Conservation (phyloP, 64 coral and sea anemone species). For the Stichodactyla mertensii region DNA sequence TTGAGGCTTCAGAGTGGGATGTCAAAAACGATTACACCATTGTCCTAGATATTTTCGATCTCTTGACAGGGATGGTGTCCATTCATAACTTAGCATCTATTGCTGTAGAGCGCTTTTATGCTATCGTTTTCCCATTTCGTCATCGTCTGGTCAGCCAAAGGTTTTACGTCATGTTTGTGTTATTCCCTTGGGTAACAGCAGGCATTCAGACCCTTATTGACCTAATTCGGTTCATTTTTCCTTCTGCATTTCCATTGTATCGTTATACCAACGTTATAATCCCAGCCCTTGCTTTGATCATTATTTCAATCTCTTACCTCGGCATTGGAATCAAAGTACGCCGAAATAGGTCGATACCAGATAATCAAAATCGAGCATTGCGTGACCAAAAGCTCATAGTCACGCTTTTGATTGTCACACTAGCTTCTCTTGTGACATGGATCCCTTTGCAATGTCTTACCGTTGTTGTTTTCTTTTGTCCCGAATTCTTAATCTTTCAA, state of each 20-base stretch:
- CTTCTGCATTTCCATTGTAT: neutral
- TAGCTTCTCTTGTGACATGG: neutral
- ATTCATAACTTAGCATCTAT: neutral
- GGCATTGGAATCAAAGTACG: neutral
- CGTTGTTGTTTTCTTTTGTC: neutral
- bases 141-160: neutral
- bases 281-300: neutral
- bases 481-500: neutral
- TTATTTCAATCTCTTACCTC: neutral
- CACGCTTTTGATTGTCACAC: constrained; percentile 11
- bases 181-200: neutral
- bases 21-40: neutral
- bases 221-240: neutral
- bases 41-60: neutral
- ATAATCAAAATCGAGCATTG: constrained; percentile 2
- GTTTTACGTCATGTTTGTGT: neutral
- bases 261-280: neutral
- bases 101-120: neutral
- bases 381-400: constrained; percentile 1
- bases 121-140: neutral
- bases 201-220: neutral
- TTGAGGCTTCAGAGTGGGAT: neutral
- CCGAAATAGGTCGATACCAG: neutral
- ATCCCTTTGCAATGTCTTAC: neutral
- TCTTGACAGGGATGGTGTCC: neutral